phyloP scores from a whole-genome alignment of 2,113 vertebrate species.

The Eudorcas thomsonii region DNA sequence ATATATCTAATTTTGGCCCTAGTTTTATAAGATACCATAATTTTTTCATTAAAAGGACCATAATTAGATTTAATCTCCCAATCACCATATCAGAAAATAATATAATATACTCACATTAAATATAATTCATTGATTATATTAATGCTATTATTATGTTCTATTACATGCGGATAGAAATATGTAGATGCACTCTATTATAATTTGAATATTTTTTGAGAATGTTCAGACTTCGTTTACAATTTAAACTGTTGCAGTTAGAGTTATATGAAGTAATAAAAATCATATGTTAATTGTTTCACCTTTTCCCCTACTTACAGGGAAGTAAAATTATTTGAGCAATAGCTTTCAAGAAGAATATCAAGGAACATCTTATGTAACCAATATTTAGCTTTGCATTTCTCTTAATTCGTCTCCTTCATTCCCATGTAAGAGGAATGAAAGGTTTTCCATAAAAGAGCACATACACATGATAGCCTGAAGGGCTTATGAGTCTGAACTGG shows the following conservation, averaged over 20 bases:
- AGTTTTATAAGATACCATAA: background rate
- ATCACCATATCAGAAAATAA: conserved; percentile 38
- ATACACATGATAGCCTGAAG: background rate
- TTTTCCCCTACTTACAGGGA: conserved; percentile 36
- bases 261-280: conserved; percentile 68
- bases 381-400: background rate
- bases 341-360: conserved; percentile 24
- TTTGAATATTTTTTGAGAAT: conserved; percentile 48
- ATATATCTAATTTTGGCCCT: background rate
- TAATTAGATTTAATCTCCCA: conserved; percentile 33
- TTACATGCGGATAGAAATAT: conserved; percentile 37
- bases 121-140: conserved; percentile 24
- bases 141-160: conserved; percentile 35
- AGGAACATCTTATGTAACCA: background rate
- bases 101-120: conserved; percentile 46
- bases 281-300: conserved; percentile 53
- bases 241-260: conserved; percentile 21
- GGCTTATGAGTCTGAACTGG: background rate
- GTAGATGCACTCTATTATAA: conserved; percentile 22
- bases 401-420: background rate
- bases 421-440: background rate
- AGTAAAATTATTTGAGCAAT: conserved; percentile 39
- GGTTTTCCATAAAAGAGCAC: background rate
- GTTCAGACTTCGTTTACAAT: conserved; percentile 55
- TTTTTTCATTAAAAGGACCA: background rate